Conservation (phyloP, 2,113 vertebrate genomes). For the Ellobius talpinus region DNA sequence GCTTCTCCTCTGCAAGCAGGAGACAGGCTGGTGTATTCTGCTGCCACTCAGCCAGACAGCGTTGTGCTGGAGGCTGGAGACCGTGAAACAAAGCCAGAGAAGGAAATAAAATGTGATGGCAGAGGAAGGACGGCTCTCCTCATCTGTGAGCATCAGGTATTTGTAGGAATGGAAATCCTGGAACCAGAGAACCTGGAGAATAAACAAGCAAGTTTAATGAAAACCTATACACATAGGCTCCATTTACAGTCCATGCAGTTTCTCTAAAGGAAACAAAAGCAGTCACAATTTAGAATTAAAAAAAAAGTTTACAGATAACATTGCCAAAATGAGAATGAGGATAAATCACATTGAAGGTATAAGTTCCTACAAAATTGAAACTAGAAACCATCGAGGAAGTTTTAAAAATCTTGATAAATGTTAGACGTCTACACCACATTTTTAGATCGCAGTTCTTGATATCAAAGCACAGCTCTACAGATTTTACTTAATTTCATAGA, state of each 20-base stretch:
- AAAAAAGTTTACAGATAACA: not conserved
- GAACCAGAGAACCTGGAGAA: not conserved
- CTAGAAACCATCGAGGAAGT: not conserved
- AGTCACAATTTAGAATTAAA: not conserved
- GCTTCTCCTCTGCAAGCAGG: not conserved
- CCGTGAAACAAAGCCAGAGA: accelerated
- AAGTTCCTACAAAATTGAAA: not conserved
- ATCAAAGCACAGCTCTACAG: not conserved
- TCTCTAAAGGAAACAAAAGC: not conserved
- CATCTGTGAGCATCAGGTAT: not conserved
- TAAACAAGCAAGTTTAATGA: not conserved
- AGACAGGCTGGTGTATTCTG: accelerated
- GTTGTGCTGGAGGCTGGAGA: not conserved
- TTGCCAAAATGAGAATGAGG: not conserved
- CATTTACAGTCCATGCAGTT: not conserved
- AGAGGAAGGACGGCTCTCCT: not conserved
- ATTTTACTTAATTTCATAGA: not conserved
- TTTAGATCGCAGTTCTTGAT: not conserved
- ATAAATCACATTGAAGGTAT: not conserved
- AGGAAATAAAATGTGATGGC: not conserved
- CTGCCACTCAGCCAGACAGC: too few species aligned
- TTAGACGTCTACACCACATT: not conserved
- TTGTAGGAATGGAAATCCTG: not conserved
- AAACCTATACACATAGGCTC: not conserved
- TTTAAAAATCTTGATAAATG: not conserved